These are phyloP conservation scores for Drosophila atripex DNA, from an alignment of 2,888 invertebrate species.

Conservation along the genomic window DNA sequence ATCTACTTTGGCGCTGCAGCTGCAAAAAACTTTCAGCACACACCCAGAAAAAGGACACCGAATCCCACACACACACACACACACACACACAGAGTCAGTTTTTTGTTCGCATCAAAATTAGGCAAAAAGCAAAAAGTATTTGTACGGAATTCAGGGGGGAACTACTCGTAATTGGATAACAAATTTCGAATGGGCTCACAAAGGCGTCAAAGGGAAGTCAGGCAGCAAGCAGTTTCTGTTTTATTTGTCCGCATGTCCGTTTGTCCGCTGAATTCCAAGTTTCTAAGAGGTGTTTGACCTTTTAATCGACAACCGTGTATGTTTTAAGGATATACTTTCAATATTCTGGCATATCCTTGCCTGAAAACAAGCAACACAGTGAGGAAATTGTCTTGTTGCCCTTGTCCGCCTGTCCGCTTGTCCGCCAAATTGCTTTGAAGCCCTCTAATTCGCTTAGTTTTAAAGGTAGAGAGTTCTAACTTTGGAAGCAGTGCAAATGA, in stretches of 20 bases:
- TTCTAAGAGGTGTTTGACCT: no score
- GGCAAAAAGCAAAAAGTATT: constrained; percentile 7
- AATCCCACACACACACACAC: constrained; percentile 10
- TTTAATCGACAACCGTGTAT: no score
- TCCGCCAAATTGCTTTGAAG: no score
- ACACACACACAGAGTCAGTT: constrained; percentile 9
- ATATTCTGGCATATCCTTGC: no score
- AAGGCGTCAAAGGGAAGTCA: background rate
- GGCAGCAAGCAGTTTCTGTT: background rate
- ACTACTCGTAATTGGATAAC: constrained; percentile 36
- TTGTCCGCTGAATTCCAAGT: no score
- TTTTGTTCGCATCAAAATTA: constrained; percentile 14
- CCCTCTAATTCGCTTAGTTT: background rate
- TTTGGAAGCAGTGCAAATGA: no score
- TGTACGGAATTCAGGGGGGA: constrained; percentile 14
- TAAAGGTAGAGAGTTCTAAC: background rate
- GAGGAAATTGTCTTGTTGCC: no score
- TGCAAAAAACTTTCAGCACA: constrained; percentile 68
- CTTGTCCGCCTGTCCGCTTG: no score
- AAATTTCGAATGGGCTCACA: constrained; percentile 25
- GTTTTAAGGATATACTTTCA: no score
- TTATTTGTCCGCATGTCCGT: no score
- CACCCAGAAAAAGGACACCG: constrained; percentile 41
- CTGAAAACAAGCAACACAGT: no score
- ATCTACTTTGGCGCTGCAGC: constrained; percentile 77